phyloP scores from a whole-genome alignment of 2,113 vertebrate species.

The Chionis minor region DNA sequence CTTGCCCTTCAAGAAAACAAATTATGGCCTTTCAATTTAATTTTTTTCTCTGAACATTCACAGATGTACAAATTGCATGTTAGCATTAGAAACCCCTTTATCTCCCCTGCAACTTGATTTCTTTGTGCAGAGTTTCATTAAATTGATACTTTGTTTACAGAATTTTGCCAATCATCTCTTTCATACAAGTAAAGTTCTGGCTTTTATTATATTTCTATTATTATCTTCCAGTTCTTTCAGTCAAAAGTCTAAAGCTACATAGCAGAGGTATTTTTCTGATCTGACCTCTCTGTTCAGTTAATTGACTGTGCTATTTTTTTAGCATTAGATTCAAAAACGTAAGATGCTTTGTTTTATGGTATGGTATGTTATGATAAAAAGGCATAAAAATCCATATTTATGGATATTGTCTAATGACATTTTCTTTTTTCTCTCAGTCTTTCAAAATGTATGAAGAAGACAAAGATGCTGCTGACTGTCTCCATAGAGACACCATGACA shows the following conservation, averaged over 20 bases:
- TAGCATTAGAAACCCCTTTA: neutral
- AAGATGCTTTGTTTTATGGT: neutral
- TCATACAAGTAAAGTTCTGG: neutral
- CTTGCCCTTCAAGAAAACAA: neutral
- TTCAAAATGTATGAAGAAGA: conserved; percentile 14
- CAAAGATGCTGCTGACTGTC: conserved; percentile 18
- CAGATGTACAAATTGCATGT: neutral
- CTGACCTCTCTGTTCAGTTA: neutral
- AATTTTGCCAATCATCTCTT: neutral
- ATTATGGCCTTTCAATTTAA: neutral
- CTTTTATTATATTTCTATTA: neutral
- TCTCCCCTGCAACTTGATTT: neutral
- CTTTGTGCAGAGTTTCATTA: neutral
- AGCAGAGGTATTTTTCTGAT: neutral
- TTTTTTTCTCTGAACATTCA: neutral
- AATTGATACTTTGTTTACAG: neutral
- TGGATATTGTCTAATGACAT: neutral
- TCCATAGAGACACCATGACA: conserved; percentile 52
- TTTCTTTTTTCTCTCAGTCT: neutral
- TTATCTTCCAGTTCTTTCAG: neutral
- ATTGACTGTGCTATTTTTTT: neutral
- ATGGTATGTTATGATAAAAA: neutral
- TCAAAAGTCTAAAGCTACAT: neutral
- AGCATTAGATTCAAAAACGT: neutral
- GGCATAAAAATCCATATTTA: neutral